Evolutionary conservation across 2,888 invertebrate species (phyloP), one percentile per base, ranked within the genome.

Genomic region (Morpho achilles): DNA sequence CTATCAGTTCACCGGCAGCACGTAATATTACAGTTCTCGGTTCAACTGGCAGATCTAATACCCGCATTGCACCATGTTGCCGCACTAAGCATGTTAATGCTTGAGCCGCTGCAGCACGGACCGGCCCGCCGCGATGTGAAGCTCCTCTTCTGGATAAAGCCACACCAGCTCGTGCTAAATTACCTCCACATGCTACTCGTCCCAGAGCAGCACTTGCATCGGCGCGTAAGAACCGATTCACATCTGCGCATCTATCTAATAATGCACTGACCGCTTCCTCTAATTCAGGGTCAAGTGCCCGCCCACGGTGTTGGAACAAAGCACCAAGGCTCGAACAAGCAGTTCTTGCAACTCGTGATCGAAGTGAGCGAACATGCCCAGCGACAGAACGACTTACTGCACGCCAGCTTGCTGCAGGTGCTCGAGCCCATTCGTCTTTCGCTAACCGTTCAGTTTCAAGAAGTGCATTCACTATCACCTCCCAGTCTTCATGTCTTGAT

Each of bases 321-420:
- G 97, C 95, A 1, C 94, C 94, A 47, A 98, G 91, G 7, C 96
- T 94, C 62, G 94, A 92, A 74, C 99, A 97, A 10, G 98, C 98
- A 4, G 95, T 93, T 51, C 98, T 92, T 0, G 98, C 95, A 0
- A 98, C 98, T 77, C 98, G 97, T 0, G 99, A 99, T 32, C 99
- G 92, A 62, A 99, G 91, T 81, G 98, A 99, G 67, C 95, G 95
- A 50, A 97, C 95, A 73, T 98, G 95, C 62, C 93, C 91, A 0
- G 96, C 93, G 32, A 97, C 82, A 61, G 93, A 91, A n/a, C 94
- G 91, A 0, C 95, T 93, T 43, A 96, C 87, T 63, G 93, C 92
- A 7, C 94, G 91, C 80, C 90, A 89, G 66, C 93, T 94, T 32
- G 94, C 91, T 32, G 94, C 92, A 50, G 95, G 95, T 61, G 96